phyloP scores from a whole-genome alignment of 1,140 invertebrate genomes.

The Cotesia glomerata region DNA sequence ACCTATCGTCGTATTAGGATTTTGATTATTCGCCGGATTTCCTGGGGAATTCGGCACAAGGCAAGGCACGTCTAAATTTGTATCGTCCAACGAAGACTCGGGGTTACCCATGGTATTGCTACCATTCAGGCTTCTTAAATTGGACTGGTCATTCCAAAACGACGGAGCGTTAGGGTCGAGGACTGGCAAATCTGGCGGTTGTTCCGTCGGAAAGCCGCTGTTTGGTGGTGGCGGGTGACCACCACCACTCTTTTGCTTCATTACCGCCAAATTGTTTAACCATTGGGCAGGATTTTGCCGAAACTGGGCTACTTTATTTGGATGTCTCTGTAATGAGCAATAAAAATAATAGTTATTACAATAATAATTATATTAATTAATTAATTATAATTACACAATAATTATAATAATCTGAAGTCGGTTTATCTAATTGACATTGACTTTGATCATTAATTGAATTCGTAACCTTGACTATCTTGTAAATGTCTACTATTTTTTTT shows the following conservation, averaged over 20 bases:
- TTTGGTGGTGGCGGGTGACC: conserved; percentile 60
- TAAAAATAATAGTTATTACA: conserved; percentile 20
- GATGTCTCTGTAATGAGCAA: conserved; percentile 76
- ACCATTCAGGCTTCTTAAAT: conserved; percentile 58
- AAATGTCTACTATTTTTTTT: too few species aligned
- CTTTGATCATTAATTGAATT: too few species aligned
- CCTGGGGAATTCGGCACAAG: conserved; percentile 61
- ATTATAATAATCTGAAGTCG: background rate
- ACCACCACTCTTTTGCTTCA: conserved; percentile 68
- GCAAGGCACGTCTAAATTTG: conserved; percentile 64
- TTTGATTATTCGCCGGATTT: conserved; percentile 59
- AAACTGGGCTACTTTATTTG: conserved; percentile 86
- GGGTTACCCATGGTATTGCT: conserved; percentile 59
- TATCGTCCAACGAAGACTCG: conserved; percentile 60
- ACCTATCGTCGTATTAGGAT: conserved; percentile 54
- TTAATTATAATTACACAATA: background rate
- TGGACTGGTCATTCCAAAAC: conserved; percentile 61
- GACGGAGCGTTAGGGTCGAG: conserved; percentile 57
- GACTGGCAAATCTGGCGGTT: conserved; percentile 60
- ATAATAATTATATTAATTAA: background rate
- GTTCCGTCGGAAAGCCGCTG: conserved; percentile 58
- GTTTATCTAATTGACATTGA: too few species aligned
- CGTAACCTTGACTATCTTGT: too few species aligned
- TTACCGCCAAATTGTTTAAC: conserved; percentile 79
- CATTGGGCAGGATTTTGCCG: conserved; percentile 82